A percentile compares a stretch with the other conserved stretches of the same genome.
phyloP scores from a whole-genome alignment of 1,140 invertebrate genomes.

The Polypedilum pembai region DNA sequence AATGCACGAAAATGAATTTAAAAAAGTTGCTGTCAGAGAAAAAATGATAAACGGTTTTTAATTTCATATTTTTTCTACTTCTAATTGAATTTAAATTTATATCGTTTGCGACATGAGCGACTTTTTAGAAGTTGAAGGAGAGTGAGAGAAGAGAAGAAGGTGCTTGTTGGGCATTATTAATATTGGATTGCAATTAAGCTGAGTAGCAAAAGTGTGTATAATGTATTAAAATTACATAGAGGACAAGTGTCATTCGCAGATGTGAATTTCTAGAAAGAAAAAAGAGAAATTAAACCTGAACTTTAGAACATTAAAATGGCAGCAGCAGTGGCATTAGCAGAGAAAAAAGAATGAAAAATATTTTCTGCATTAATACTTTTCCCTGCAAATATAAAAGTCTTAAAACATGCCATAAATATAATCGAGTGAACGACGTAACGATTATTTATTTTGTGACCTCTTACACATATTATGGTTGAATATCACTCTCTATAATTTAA shows the following conservation, averaged over 20 bases:
- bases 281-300: too few relatives aligned
- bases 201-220: background rate
- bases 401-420: constrained; percentile 14
- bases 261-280: too few relatives aligned
- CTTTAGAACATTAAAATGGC: too few relatives aligned
- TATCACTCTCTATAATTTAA: constrained; percentile 20
- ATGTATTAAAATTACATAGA: background rate
- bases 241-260: background rate
- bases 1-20: background rate
- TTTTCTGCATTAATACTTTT: too few relatives aligned
- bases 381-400: background rate
- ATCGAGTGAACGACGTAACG: background rate
- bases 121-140: background rate
- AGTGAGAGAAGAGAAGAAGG: background rate
- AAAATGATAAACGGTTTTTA: constrained; percentile 26
- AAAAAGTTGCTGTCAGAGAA: background rate
- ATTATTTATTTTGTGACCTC: constrained; percentile 14
- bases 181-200: constrained; percentile 24
- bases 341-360: too few relatives aligned
- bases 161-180: background rate
- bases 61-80: background rate
- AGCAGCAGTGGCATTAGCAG: too few relatives aligned
- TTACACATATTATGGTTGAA: constrained; percentile 4
- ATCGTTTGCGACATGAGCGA: background rate
- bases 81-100: constrained; percentile 24